These are phyloP conservation scores for Actinia tenebrosa DNA, from an alignment of 64 coral and sea anemone genomes.

Conservation along the genomic window DNA sequence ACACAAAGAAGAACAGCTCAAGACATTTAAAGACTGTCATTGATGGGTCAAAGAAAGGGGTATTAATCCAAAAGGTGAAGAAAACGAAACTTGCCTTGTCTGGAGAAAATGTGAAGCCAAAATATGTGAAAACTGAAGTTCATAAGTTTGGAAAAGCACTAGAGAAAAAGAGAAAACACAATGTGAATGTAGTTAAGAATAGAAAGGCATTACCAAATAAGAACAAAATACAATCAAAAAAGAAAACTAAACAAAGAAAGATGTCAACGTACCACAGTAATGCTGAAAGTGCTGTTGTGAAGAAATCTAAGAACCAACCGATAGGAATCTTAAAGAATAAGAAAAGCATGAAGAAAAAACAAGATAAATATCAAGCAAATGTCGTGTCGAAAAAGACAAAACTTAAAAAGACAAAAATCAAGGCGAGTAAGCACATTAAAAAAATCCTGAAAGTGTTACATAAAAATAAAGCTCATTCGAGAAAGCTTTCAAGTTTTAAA, in stretches of 20 bases:
- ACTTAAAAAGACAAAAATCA: neutral
- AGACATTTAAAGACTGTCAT: neutral
- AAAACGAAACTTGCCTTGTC: neutral
- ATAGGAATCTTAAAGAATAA: neutral
- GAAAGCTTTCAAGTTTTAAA: neutral
- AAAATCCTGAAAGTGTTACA: neutral
- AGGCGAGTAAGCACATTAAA: neutral
- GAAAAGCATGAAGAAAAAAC: neutral
- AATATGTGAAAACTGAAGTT: neutral
- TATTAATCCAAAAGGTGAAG: neutral
- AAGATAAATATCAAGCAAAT: neutral
- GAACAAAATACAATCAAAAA: neutral
- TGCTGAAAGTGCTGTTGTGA: neutral
- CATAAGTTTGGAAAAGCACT: neutral
- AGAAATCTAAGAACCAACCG: neutral
- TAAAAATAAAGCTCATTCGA: neutral
- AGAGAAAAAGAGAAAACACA: neutral
- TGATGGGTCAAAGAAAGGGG: neutral
- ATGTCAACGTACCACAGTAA: neutral
- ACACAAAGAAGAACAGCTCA: neutral
- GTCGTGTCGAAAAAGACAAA: neutral
- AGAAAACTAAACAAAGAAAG: neutral
- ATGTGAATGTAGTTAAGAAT: neutral
- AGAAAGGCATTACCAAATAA: neutral
- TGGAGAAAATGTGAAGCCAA: neutral